A percentile compares a stretch with the other conserved stretches of the same genome.
These are phyloP conservation scores for Congeria kusceri DNA, from an alignment of 2,888 invertebrate genomes.

Conservation along the genomic window DNA sequence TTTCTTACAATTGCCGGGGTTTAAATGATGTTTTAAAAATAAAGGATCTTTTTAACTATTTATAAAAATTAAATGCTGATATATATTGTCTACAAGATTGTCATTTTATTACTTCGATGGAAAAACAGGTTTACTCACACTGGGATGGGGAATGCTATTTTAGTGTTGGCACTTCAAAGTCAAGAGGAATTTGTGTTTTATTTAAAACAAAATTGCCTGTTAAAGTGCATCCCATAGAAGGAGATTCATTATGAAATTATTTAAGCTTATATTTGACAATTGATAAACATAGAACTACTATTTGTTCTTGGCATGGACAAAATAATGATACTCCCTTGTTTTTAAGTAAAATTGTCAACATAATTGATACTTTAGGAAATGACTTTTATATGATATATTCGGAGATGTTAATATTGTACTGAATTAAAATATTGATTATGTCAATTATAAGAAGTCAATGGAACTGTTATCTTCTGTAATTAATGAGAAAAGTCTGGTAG, in stretches of 20 bases:
- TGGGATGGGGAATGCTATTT: too few relatives aligned
- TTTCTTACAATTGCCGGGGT: not conserved
- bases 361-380: conserved; percentile 9
- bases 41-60: not conserved
- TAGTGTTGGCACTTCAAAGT: too few relatives aligned
- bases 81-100: too few relatives aligned
- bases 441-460: conserved; percentile 24
- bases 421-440: conserved; percentile 15
- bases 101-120: too few relatives aligned
- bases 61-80: not conserved
- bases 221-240: not conserved
- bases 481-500: conserved; percentile 1
- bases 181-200: too few relatives aligned
- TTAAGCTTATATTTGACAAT: not conserved
- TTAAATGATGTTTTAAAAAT: not conserved
- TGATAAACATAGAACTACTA: not conserved
- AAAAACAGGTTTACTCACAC: too few relatives aligned
- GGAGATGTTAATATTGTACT: conserved; percentile 29
- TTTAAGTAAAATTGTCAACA: not conserved
- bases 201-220: not conserved
- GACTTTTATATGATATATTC: conserved; percentile 21
- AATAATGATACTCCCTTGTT: conserved; percentile 6
- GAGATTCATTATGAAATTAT: not conserved
- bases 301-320: not conserved
- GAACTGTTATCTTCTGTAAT: not conserved